Conservation (phyloP, 2,888 invertebrate species). For the Nomada ruficornis region DNA sequence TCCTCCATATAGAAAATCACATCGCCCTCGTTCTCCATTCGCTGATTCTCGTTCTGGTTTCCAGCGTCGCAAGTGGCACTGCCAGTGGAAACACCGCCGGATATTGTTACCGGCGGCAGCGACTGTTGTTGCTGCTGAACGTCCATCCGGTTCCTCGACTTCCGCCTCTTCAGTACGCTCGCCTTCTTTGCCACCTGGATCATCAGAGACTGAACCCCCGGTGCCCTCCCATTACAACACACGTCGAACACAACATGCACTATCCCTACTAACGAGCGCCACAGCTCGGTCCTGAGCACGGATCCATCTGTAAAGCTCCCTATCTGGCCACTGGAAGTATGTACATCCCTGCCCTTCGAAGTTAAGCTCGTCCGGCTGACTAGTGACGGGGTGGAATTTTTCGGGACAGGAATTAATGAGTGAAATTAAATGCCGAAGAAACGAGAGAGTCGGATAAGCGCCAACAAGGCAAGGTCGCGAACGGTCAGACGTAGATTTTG, state of each 20-base stretch:
- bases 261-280: slow-evolving; percentile 73
- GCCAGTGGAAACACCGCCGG: slow-evolving; percentile 64
- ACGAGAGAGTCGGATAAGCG: too few species aligned
- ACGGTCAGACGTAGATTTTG: too few species aligned
- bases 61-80: slow-evolving; percentile 35
- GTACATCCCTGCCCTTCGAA: slow-evolving; percentile 13
- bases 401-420: too few species aligned
- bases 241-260: slow-evolving; percentile 83
- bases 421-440: too few species aligned
- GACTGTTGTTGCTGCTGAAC: slow-evolving; percentile 79
- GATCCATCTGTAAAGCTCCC: slow-evolving; percentile 58
- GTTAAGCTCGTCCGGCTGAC: slow-evolving; percentile 26
- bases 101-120: slow-evolving; percentile 72
- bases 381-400: too few species aligned
- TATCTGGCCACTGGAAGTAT: not conserved
- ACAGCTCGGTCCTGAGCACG: slow-evolving; percentile 53
- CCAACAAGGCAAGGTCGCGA: too few species aligned
- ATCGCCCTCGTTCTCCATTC: slow-evolving; percentile 87
- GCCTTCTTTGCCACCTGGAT: slow-evolving; percentile 91
- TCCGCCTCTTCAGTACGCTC: slow-evolving; percentile 89
- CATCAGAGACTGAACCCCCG: slow-evolving; percentile 88
- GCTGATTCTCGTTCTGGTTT: slow-evolving; percentile 74
- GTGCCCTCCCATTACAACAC: slow-evolving; percentile 83
- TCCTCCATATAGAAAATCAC: slow-evolving; percentile 89
- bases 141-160: slow-evolving; percentile 89